These are phyloP conservation scores for human (Homo sapiens) DNA, from an alignment of 2,113 vertebrate genomes.

Conservation along the genomic window GRCh38 chr3:77287501-77288000, in stretches of 20 bases:
- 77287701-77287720: slow-evolving; percentile 61
- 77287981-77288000: slow-evolving; percentile 50
- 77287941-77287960: slow-evolving; percentile 29
- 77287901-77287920: slow-evolving; percentile 49
- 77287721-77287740: slow-evolving; percentile 69
- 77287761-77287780: slow-evolving; percentile 74
- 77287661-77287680: slow-evolving; percentile 19
- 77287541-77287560: slow-evolving; percentile 25
- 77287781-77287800: slow-evolving; percentile 71
- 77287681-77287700: slow-evolving; percentile 50
- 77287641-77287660: background rate
- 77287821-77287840: slow-evolving; percentile 75
- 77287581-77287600: slow-evolving; percentile 35
- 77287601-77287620: background rate
- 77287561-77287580: slow-evolving; percentile 1
- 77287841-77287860: slow-evolving; percentile 70
- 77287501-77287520: slow-evolving; percentile 33
- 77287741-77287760: slow-evolving; percentile 73
- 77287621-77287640: background rate
- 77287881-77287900: slow-evolving; percentile 63
- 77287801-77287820: slow-evolving; percentile 75
- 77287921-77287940: slow-evolving; percentile 44
- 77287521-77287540: background rate
- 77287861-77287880: slow-evolving; percentile 70
- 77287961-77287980: background rate